phyloP scores from a whole-genome alignment of 2,888 invertebrate genomes.

The Hypercompe scribonia region DNA sequence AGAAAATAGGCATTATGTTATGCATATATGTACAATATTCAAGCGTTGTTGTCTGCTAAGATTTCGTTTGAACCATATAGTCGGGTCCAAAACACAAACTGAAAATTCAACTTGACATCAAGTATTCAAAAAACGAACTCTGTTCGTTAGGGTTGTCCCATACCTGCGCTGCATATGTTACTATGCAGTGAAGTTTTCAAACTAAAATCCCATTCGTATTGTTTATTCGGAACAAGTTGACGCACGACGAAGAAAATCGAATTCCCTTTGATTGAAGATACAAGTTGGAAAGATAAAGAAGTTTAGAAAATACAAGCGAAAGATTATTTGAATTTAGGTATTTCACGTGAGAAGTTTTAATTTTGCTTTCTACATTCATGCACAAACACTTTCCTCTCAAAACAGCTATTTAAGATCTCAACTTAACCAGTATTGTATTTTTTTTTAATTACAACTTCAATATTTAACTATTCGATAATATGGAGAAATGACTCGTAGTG shows the following conservation, averaged over 20 bases:
- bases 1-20: too few species aligned
- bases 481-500: too few species aligned
- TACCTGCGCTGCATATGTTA: slow-evolving; percentile 86
- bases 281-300: slow-evolving; percentile 66
- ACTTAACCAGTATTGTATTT: too few species aligned
- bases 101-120: slow-evolving; percentile 72
- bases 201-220: slow-evolving; percentile 75
- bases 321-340: neutral
- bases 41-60: slow-evolving; percentile 42
- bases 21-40: too few species aligned
- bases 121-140: slow-evolving; percentile 77
- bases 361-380: neutral
- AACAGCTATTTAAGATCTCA: too few species aligned
- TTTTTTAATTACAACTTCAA: too few species aligned
- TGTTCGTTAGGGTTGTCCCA: slow-evolving; percentile 80
- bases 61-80: slow-evolving; percentile 33
- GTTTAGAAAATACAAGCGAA: slow-evolving; percentile 17
- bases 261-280: slow-evolving; percentile 79
- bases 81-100: slow-evolving; percentile 43
- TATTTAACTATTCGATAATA: too few species aligned
- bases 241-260: slow-evolving; percentile 78
- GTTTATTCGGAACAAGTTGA: slow-evolving; percentile 82
- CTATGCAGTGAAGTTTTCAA: slow-evolving; percentile 68
- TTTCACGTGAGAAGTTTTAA: neutral
- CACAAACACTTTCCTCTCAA: too few species aligned